Percentiles rank a stretch among this genome's conserved stretches.
These are phyloP conservation scores for Peromyscus melanophrys DNA, from an alignment of 2,797 vertebrate genomes.

Conservation along the genomic window DNA sequence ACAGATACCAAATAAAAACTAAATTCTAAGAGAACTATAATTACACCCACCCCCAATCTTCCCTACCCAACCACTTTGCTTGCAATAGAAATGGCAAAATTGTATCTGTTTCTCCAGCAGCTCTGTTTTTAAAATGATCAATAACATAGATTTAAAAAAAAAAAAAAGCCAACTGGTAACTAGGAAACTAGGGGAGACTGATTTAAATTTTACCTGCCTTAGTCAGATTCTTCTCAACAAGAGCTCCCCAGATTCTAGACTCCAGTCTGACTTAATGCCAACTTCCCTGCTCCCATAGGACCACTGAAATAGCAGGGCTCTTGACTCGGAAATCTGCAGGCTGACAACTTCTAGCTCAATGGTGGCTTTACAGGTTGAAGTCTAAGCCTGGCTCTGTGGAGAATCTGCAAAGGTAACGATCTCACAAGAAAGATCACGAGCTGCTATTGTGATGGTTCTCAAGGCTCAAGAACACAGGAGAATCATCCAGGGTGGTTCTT, in stretches of 20 bases:
- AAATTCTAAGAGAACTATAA: background rate
- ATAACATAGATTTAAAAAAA: background rate
- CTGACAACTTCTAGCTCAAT: background rate
- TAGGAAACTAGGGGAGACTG: background rate
- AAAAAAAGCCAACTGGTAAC: background rate
- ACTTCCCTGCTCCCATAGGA: background rate
- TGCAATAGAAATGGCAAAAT: slow-evolving; percentile 42
- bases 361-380: background rate
- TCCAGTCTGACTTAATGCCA: background rate
- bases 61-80: background rate
- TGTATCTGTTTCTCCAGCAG: background rate
- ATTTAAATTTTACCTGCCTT: slow-evolving; percentile 1
- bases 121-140: background rate
- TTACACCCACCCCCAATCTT: background rate
- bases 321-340: background rate
- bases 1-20: slow-evolving; percentile 2
- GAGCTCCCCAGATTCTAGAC: background rate
- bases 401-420: background rate
- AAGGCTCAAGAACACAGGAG: background rate
- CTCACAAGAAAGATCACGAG: background rate
- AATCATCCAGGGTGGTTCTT: background rate
- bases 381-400: background rate
- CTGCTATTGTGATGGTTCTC: background rate
- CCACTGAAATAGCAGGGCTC: background rate
- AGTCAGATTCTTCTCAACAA: slow-evolving; percentile 29